Evolutionary conservation across 2,113 vertebrate genomes (phyloP).

Genomic region (Brachyhypopomus occidentalis): DNA sequence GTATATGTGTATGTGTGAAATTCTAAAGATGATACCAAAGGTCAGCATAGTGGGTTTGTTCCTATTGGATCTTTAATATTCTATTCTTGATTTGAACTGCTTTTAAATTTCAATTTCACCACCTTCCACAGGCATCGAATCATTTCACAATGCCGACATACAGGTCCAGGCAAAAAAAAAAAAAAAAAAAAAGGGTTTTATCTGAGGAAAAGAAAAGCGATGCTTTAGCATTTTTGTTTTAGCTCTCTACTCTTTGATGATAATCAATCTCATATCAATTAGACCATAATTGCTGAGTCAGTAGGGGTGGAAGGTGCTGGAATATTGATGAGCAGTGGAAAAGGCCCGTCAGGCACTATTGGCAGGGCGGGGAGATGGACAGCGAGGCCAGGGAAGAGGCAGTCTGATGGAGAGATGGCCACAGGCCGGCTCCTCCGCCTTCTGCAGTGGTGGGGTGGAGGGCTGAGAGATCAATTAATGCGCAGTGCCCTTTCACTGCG

Average conservation of each 20-base stretch:
- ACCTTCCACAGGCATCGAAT: neutral
- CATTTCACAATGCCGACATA: neutral
- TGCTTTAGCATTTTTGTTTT: conserved; percentile 49
- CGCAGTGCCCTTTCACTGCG: conserved; percentile 53
- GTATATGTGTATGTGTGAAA: neutral
- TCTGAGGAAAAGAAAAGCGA: neutral
- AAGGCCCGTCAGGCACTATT: conserved; percentile 78
- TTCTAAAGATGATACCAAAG: neutral
- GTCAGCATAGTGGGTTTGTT: conserved; percentile 10
- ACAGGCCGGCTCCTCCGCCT: conserved; percentile 61
- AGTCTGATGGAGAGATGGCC: conserved; percentile 62
- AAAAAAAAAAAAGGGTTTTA: neutral
- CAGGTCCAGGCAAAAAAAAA: neutral
- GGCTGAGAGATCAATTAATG: conserved; percentile 59
- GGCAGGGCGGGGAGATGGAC: conserved; percentile 76
- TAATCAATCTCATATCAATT: conserved; percentile 89
- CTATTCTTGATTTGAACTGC: neutral
- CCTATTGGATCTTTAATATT: conserved; percentile 6
- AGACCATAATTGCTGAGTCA: conserved; percentile 83
- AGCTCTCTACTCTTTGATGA: conserved; percentile 61
- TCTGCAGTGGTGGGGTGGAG: conserved; percentile 62
- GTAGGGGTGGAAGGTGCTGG: conserved; percentile 75
- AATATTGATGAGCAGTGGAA: conserved; percentile 86
- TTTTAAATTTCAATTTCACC: neutral
- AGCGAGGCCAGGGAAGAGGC: conserved; percentile 25